phyloP scores from a whole-genome alignment of 1,140 invertebrate genomes.

The Leptinotarsa defecta region DNA sequence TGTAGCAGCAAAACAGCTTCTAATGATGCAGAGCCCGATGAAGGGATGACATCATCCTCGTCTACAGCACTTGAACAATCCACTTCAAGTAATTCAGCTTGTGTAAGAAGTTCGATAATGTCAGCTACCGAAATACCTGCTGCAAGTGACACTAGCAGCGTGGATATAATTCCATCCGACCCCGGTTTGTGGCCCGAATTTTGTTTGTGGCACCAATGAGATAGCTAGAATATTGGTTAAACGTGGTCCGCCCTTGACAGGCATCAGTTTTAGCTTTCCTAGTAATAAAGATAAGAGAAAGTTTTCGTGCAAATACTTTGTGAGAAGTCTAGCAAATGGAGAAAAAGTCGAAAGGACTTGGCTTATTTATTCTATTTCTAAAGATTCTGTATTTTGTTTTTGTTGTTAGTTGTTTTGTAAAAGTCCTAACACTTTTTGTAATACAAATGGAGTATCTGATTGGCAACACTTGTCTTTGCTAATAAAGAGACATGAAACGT shows the following conservation, averaged over 20 bases:
- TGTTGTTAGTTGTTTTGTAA: constrained; percentile 29
- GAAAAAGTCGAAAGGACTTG: constrained; percentile 28
- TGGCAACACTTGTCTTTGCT: constrained; percentile 30
- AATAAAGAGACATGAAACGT: constrained; percentile 29
- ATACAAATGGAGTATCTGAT: constrained; percentile 29
- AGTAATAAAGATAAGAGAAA: constrained; percentile 28
- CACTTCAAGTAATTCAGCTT: constrained; percentile 29
- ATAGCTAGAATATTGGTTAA: constrained; percentile 29
- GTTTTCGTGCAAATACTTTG: constrained; percentile 23
- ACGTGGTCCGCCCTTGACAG: constrained; percentile 20
- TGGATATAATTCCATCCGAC: constrained; percentile 27
- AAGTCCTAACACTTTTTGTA: constrained; percentile 26
- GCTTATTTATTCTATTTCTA: constrained; percentile 28
- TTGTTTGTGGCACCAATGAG: constrained; percentile 21
- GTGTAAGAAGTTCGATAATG: constrained; percentile 29
- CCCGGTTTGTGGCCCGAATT: constrained; percentile 24
- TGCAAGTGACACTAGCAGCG: constrained; percentile 29
- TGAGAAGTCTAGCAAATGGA: constrained; percentile 29
- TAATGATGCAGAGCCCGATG: constrained; percentile 28
- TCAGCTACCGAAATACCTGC: constrained; percentile 28
- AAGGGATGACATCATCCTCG: constrained; percentile 26
- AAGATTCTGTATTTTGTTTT: constrained; percentile 31
- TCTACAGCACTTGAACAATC: constrained; percentile 30
- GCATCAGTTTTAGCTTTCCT: constrained; percentile 21
- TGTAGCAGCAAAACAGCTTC: constrained; percentile 29